Evolutionary conservation across 2,797 vertebrate species (phyloP).

Genomic region (Falco biarmicus): DNA sequence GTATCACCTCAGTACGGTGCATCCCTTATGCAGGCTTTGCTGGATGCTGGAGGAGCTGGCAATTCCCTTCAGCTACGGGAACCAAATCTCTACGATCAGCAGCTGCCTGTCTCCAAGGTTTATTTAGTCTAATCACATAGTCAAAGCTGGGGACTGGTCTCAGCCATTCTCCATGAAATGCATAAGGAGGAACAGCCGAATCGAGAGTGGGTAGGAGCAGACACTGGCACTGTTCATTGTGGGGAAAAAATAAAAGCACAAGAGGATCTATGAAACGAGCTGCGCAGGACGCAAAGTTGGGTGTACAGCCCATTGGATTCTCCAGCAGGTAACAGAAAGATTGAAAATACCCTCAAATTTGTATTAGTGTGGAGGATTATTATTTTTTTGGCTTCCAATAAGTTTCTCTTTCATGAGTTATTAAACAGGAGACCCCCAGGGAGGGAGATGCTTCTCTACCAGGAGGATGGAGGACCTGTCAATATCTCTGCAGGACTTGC

Average conservation of each 20-base stretch:
- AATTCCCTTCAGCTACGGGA: background rate
- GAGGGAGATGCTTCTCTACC: background rate
- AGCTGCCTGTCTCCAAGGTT: background rate
- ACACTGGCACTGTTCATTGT: background rate
- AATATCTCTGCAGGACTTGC: background rate
- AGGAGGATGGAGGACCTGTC: background rate
- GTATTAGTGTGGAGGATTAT: background rate
- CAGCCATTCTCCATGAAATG: background rate
- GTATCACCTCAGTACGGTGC: background rate
- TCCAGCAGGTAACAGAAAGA: background rate
- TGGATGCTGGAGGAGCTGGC: background rate
- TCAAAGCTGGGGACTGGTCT: background rate
- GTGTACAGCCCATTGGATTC: background rate
- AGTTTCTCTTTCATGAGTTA: background rate
- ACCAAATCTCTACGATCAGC: background rate
- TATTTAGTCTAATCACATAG: background rate
- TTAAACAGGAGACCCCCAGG: background rate
- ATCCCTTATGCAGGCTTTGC: background rate
- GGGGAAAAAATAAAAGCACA: background rate
- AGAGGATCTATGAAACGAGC: background rate
- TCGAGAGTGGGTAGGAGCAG: background rate
- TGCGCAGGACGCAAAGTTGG: background rate
- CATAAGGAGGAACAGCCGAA: background rate
- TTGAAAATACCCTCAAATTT: background rate
- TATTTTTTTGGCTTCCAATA: accelerated